Conservation (phyloP, 2,888 invertebrate genomes). For the Hartigia nigra region DNA sequence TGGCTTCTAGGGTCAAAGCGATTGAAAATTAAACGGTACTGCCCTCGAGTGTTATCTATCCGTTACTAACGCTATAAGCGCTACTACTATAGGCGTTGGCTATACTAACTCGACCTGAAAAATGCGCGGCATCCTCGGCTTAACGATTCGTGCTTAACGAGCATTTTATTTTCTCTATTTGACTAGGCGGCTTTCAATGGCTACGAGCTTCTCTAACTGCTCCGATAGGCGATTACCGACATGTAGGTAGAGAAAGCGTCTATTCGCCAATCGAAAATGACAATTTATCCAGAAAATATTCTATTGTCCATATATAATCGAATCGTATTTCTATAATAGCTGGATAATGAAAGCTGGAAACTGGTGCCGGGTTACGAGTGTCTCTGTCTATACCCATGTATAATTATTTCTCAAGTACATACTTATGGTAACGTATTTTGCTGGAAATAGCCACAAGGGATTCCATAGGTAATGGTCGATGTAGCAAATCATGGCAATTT, state of each 20-base stretch:
- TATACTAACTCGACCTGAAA: background rate
- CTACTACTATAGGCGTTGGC: background rate
- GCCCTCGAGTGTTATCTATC: background rate
- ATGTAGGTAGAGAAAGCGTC: background rate
- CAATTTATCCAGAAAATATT: background rate
- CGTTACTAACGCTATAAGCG: conserved; percentile 1
- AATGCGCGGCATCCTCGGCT: background rate
- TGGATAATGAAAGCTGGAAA: background rate
- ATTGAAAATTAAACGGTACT: conserved; percentile 39
- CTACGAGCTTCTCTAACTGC: background rate
- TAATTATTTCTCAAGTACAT: background rate
- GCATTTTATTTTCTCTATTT: conserved; percentile 2
- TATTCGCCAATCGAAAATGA: background rate
- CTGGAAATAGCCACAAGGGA: background rate
- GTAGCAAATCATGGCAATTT: background rate
- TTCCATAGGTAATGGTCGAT: background rate
- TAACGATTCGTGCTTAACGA: conserved; percentile 1
- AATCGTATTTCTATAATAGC: background rate
- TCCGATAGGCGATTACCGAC: background rate
- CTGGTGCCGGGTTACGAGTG: background rate
- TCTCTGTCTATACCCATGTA: background rate
- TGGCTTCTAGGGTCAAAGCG: conserved; percentile 5
- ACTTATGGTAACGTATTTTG: background rate
- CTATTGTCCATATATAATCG: background rate
- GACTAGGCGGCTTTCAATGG: background rate